Evolutionary conservation across 2,113 vertebrate species (phyloP).

Genomic region (Larimichthys crocea): DNA sequence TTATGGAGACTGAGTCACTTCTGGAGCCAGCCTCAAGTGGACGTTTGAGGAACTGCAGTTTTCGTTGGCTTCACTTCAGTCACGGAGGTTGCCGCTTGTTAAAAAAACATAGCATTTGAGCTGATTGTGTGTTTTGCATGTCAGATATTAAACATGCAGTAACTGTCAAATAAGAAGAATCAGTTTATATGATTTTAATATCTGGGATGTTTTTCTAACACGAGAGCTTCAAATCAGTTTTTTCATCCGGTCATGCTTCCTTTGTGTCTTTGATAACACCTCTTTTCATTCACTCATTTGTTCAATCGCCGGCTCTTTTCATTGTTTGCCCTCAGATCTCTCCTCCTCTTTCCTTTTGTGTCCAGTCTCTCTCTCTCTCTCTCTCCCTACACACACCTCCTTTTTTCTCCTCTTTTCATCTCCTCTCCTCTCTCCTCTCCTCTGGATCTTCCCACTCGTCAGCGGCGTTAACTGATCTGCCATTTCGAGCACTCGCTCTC

Average conservation of each 20-base stretch:
- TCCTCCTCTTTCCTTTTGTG: background rate
- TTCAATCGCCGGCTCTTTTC: background rate
- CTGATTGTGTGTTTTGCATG: background rate
- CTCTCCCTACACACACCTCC: no score
- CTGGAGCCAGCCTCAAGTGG: no score
- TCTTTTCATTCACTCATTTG: slow-evolving; percentile 1
- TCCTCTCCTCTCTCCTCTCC: background rate
- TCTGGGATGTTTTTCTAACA: background rate
- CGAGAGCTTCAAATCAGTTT: background rate
- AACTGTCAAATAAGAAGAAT: background rate
- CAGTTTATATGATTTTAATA: background rate
- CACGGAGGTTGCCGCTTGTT: no score
- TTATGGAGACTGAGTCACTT: no score
- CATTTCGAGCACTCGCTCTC: slow-evolving; percentile 8
- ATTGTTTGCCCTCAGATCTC: slow-evolving; percentile 4
- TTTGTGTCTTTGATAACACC: background rate
- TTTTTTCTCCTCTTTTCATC: background rate
- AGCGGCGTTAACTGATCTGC: slow-evolving; percentile 37
- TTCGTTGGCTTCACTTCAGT: no score
- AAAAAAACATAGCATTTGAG: no score
- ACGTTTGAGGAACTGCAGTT: no score
- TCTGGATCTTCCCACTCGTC: slow-evolving; percentile 16
- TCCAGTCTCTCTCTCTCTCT: background rate
- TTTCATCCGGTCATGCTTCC: background rate
- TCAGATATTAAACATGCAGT: background rate